Evolutionary conservation across 2,888 invertebrate species (phyloP).

Genomic region (Scaptomyza cyrtandrae): DNA sequence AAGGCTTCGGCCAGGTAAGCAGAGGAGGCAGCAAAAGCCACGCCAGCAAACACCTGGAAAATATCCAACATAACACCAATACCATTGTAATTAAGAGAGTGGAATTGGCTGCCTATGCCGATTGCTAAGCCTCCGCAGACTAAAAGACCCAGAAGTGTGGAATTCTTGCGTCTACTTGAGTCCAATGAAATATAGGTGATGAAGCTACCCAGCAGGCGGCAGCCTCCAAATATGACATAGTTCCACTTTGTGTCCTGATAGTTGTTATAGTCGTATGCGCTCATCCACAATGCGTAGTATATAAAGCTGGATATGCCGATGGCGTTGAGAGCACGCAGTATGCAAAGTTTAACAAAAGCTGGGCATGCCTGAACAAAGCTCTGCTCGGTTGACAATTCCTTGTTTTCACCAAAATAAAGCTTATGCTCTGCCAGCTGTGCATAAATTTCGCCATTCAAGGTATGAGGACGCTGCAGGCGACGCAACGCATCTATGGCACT

Average conservation of each 20-base stretch:
- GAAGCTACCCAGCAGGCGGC: constrained; percentile 54
- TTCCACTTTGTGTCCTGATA: constrained; percentile 10
- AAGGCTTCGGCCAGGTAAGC: constrained; percentile 73
- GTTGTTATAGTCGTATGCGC: background rate
- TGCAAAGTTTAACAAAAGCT: constrained; percentile 59
- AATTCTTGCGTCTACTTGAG: constrained; percentile 58
- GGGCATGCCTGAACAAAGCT: constrained; percentile 42
- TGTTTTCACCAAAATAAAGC: constrained; percentile 56
- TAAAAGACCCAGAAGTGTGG: constrained; percentile 49
- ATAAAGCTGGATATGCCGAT: constrained; percentile 52
- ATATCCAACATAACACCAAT: constrained; percentile 35
- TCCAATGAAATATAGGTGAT: constrained; percentile 54
- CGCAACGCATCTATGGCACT: constrained; percentile 63
- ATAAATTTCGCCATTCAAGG: constrained; percentile 47
- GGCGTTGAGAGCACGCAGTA: constrained; percentile 64
- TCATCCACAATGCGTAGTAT: background rate
- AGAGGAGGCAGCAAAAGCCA: constrained; percentile 59
- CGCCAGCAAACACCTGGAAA: constrained; percentile 62
- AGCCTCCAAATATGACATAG: constrained; percentile 41
- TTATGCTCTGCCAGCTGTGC: constrained; percentile 65
- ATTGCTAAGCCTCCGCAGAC: constrained; percentile 51
- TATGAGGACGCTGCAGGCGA: constrained; percentile 55
- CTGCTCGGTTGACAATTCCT: constrained; percentile 19
- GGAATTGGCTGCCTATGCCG: constrained; percentile 32
- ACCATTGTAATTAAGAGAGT: background rate